Conservation (phyloP, 2,888 invertebrate species). For the Calameuta filiformis region DNA sequence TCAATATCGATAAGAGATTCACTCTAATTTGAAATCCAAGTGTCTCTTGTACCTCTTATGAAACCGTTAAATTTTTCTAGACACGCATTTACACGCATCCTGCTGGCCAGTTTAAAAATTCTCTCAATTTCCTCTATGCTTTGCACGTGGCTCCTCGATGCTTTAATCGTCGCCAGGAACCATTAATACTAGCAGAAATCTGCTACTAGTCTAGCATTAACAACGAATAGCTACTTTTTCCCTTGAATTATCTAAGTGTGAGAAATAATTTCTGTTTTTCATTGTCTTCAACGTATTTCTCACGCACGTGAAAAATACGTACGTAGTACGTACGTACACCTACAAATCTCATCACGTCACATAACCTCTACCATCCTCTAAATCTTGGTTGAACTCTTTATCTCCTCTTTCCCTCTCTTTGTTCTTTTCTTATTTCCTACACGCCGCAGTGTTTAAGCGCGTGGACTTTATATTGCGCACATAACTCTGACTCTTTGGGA, state of each 20-base stretch:
- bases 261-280: background rate
- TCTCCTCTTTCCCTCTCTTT: slow-evolving; percentile 1
- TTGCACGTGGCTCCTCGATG: background rate
- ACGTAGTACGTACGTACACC: too few relatives aligned
- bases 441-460: background rate
- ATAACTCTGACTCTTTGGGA: background rate
- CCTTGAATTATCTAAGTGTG: background rate
- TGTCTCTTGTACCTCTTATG: background rate
- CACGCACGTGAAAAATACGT: background rate
- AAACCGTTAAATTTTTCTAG: background rate
- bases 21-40: background rate
- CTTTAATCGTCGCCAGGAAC: background rate
- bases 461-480: background rate
- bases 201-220: background rate
- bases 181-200: background rate
- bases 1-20: slow-evolving; percentile 16
- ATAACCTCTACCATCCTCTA: slow-evolving; percentile 11
- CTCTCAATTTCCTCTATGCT: background rate
- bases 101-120: background rate
- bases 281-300: background rate
- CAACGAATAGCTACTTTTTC: background rate
- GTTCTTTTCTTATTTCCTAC: slow-evolving; percentile 7
- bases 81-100: background rate
- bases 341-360: background rate
- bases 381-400: slow-evolving; percentile 16